A percentile compares a stretch with the other conserved stretches of the same genome.
Conservation (phyloP, 2,797 vertebrate species). For the Schizothorax lantsangensis region DNA sequence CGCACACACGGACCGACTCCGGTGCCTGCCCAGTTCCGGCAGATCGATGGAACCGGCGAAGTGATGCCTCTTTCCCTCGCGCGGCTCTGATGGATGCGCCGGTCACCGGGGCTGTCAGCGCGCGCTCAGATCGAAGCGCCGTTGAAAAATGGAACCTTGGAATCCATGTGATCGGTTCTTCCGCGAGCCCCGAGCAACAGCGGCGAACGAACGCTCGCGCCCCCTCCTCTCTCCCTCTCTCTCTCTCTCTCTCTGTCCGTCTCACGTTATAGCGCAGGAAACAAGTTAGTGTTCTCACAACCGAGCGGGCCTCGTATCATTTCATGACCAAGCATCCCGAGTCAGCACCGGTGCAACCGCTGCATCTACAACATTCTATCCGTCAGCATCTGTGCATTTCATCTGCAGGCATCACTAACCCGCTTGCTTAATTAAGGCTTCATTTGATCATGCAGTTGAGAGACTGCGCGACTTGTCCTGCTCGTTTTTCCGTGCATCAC, state of each 20-base stretch:
- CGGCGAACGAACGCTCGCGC: constrained; percentile 45
- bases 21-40: constrained; percentile 62
- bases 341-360: constrained; percentile 27
- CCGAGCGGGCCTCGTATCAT: constrained; percentile 36
- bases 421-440: neutral
- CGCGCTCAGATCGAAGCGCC: constrained; percentile 71
- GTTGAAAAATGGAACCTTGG: constrained; percentile 65
- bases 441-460: neutral
- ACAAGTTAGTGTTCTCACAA: constrained; percentile 58
- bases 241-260: constrained; percentile 38
- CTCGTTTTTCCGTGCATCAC: constrained; percentile 14
- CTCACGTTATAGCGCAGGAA: constrained; percentile 66
- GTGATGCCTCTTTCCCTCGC: constrained; percentile 69
- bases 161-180: constrained; percentile 70
- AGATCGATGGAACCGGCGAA: constrained; percentile 71
- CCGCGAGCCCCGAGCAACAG: constrained; percentile 73
- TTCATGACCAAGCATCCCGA: constrained; percentile 29
- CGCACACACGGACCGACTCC: constrained; percentile 63
- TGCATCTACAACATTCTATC: neutral
- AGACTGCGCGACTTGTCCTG: neutral
- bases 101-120: constrained; percentile 75
- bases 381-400: constrained; percentile 18
- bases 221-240: constrained; percentile 21
- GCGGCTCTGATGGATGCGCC: constrained; percentile 71
- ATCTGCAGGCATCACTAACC: neutral